Percentiles rank a stretch among this genome's conserved stretches.
These are phyloP conservation scores for Drosophila rufa DNA, from an alignment of 1,140 invertebrate species.

Conservation along the genomic window DNA sequence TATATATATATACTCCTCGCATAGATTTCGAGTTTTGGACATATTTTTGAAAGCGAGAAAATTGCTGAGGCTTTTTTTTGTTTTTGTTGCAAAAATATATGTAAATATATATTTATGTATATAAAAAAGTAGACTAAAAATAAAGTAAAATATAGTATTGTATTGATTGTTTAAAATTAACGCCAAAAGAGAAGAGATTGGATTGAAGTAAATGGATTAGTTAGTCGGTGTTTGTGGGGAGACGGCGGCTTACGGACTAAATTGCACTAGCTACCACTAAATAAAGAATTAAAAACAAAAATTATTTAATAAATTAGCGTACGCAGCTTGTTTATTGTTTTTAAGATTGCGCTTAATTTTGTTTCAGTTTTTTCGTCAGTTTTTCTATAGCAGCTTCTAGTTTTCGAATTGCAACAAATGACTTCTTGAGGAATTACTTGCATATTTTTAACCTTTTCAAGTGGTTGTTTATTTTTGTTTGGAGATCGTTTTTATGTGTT, in stretches of 20 bases:
- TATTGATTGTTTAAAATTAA: conserved; percentile 54
- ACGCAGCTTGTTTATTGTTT: conserved; percentile 56
- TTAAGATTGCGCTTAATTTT: conserved; percentile 44
- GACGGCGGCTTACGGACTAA: conserved; percentile 70
- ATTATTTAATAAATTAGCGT: conserved; percentile 81
- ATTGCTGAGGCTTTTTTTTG: conserved; percentile 47
- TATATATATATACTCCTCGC: conserved; percentile 47
- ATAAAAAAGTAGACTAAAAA: conserved; percentile 72
- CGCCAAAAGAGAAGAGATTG: conserved; percentile 55
- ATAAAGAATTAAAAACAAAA: conserved; percentile 84
- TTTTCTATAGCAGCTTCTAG: conserved; percentile 22
- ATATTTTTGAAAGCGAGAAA: conserved; percentile 63
- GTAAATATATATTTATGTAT: conserved; percentile 41
- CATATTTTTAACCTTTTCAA: conserved; percentile 58
- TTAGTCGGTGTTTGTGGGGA: conserved; percentile 28
- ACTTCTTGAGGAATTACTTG: conserved; percentile 42
- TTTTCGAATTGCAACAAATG: conserved; percentile 38
- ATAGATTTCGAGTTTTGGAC: conserved; percentile 46
- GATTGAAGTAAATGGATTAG: conserved; percentile 2
- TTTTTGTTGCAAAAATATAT: conserved; percentile 58
- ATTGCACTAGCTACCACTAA: conserved; percentile 85
- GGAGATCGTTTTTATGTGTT: conserved; percentile 68
- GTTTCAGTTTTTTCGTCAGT: conserved; percentile 48
- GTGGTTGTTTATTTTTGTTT: conserved; percentile 53
- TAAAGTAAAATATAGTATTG: conserved; percentile 72